These are phyloP conservation scores for Enteromius anoplus DNA, from an alignment of 2,797 vertebrate species.

Conservation along the genomic window DNA sequence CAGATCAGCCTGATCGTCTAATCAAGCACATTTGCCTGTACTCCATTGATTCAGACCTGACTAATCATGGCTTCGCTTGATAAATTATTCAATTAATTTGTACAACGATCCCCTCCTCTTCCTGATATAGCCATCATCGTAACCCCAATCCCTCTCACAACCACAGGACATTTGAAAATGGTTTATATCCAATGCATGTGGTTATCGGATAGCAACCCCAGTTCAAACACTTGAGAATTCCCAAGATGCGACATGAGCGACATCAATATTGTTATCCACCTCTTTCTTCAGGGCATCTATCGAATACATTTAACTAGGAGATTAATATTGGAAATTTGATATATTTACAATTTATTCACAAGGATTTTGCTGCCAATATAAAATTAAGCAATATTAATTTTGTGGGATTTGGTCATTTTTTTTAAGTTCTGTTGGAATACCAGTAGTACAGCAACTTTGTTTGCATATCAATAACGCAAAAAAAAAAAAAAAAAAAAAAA, in stretches of 20 bases:
- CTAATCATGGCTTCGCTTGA: slow-evolving; percentile 59
- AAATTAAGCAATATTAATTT: not conserved
- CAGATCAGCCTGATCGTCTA: slow-evolving; percentile 17
- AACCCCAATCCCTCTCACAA: slow-evolving; percentile 31
- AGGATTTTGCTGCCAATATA: not conserved
- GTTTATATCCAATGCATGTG: slow-evolving; percentile 49
- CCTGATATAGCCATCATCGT: slow-evolving; percentile 49
- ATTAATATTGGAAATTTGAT: slow-evolving; percentile 5
- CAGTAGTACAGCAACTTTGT: not conserved
- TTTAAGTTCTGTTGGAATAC: not conserved
- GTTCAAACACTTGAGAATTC: slow-evolving; percentile 34
- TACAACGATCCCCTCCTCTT: slow-evolving; percentile 50
- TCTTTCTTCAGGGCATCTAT: not conserved
- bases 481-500: no score
- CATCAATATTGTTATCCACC: slow-evolving; percentile 32
- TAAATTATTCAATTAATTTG: slow-evolving; percentile 65
- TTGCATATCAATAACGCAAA: not conserved
- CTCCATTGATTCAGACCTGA: slow-evolving; percentile 49
- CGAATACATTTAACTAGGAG: not conserved
- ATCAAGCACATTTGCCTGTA: slow-evolving; percentile 45
- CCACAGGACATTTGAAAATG: slow-evolving; percentile 32
- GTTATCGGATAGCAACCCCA: slow-evolving; percentile 41
- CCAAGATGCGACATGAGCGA: slow-evolving; percentile 17
- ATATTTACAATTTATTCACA: not conserved
- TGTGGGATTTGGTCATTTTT: not conserved